These are phyloP conservation scores for Eurytoma californica DNA, from an alignment of 2,888 invertebrate species.

Conservation along the genomic window DNA sequence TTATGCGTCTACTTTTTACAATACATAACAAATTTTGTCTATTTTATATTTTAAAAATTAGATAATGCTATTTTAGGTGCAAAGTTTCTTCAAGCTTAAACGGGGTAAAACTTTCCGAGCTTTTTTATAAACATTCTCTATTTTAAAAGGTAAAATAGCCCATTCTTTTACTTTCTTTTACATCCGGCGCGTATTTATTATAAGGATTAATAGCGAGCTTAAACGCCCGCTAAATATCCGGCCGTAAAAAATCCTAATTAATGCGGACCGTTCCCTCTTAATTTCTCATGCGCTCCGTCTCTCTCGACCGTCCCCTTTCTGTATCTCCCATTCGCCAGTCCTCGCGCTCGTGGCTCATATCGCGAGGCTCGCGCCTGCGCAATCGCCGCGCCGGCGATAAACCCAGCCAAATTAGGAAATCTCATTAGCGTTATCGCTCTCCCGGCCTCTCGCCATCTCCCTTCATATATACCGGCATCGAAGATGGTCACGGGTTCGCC, in stretches of 20 bases:
- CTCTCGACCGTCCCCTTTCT: constrained; percentile 4
- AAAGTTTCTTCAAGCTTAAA: too few species aligned
- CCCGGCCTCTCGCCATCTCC: not conserved
- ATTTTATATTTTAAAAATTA: too few species aligned
- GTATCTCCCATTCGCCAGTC: not conserved
- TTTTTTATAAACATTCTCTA: too few species aligned
- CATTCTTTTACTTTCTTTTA: not conserved
- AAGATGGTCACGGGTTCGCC: constrained; percentile 29
- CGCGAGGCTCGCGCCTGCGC: not conserved
- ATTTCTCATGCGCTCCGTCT: constrained; percentile 34
- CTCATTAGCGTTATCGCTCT: constrained; percentile 55
- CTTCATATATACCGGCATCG: not conserved
- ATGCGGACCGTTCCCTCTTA: constrained; percentile 37
- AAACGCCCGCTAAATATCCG: constrained; percentile 7
- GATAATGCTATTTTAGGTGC: too few species aligned
- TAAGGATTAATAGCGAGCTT: constrained; percentile 20
- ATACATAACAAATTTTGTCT: too few species aligned
- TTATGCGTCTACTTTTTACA: too few species aligned
- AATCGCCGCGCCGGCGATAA: constrained; percentile 41
- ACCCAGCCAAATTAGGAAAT: constrained; percentile 54
- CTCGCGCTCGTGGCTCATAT: constrained; percentile 30
- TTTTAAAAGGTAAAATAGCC: not conserved
- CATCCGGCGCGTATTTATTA: constrained; percentile 20
- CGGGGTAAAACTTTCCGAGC: too few species aligned
- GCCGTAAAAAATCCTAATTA: constrained; percentile 33